phyloP scores from a whole-genome alignment of 2,113 vertebrate species.

The Mustelus asterias region DNA sequence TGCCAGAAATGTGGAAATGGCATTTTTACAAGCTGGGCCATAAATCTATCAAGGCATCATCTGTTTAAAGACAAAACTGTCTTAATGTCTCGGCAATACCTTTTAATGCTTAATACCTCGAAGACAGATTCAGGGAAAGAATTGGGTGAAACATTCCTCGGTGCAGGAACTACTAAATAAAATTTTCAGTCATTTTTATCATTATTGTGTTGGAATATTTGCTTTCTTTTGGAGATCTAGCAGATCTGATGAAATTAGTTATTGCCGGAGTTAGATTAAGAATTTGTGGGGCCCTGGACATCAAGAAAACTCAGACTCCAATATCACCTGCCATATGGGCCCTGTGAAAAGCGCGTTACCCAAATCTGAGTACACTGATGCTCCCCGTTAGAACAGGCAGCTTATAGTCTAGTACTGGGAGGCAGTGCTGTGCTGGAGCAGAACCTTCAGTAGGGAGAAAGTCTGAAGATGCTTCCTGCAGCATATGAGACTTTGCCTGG shows the following conservation, averaged over 20 bases:
- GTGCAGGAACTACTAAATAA: neutral
- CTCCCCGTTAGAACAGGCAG: neutral
- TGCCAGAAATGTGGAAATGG: neutral
- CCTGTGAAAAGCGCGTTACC: neutral
- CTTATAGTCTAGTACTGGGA: neutral
- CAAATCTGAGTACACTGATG: neutral
- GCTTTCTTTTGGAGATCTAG: neutral
- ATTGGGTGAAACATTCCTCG: neutral
- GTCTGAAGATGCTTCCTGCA: neutral
- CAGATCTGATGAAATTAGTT: neutral
- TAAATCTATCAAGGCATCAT: neutral
- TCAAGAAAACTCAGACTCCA: neutral
- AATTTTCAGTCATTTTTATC: neutral
- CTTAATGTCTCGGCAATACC: neutral
- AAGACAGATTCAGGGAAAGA: neutral
- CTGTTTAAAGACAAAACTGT: neutral
- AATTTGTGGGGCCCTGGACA: neutral
- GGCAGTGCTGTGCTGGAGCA: neutral
- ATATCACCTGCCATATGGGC: neutral
- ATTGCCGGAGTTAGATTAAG: neutral
- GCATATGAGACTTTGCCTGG: too few relatives aligned
- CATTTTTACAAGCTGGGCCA: neutral
- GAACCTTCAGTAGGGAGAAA: neutral
- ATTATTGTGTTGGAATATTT: neutral
- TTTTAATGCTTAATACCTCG: neutral